Evolutionary conservation across 1,140 invertebrate species (phyloP).

Genomic region (Brachionus angularis): DNA sequence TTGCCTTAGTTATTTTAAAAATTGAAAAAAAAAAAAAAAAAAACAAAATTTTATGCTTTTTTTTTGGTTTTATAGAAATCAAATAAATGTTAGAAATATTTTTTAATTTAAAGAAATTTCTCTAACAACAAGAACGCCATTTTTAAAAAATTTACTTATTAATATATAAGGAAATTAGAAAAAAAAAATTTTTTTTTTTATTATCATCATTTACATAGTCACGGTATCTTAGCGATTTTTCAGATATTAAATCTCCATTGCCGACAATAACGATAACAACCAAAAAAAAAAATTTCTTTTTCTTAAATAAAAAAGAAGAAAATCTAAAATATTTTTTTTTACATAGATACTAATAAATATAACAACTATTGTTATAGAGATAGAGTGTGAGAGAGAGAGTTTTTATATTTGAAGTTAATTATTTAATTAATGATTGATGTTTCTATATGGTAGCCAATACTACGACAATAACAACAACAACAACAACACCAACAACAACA

Average conservation of each 20-base stretch:
- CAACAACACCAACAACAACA: not conserved
- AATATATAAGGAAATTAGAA: slow-evolving; percentile 10
- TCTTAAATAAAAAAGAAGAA: too few species aligned
- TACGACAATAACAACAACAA: slow-evolving; percentile 32
- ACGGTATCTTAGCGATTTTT: slow-evolving; percentile 23
- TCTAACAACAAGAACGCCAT: slow-evolving; percentile 37
- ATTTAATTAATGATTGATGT: slow-evolving; percentile 28
- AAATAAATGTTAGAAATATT: too few species aligned
- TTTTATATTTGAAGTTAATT: too few species aligned
- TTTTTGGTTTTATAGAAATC: slow-evolving; percentile 6
- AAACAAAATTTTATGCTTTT: slow-evolving; percentile 2
- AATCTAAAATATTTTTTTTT: too few species aligned
- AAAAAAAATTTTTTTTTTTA: slow-evolving; percentile 6
- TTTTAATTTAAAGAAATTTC: slow-evolving; percentile 31
- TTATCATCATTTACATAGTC: too few species aligned
- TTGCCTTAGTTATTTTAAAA: slow-evolving; percentile 42
- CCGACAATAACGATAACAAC: slow-evolving; percentile 40
- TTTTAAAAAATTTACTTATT: not conserved
- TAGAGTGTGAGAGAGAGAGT: too few species aligned
- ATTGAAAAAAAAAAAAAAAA: too few species aligned
- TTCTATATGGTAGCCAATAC: slow-evolving; percentile 30
- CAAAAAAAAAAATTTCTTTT: not conserved
- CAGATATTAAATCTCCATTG: slow-evolving; percentile 33
- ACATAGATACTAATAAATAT: slow-evolving; percentile 34
- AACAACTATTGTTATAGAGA: slow-evolving; percentile 41